Conservation (phyloP, 1,140 invertebrate species). For the Bicyclus anynana region DNA sequence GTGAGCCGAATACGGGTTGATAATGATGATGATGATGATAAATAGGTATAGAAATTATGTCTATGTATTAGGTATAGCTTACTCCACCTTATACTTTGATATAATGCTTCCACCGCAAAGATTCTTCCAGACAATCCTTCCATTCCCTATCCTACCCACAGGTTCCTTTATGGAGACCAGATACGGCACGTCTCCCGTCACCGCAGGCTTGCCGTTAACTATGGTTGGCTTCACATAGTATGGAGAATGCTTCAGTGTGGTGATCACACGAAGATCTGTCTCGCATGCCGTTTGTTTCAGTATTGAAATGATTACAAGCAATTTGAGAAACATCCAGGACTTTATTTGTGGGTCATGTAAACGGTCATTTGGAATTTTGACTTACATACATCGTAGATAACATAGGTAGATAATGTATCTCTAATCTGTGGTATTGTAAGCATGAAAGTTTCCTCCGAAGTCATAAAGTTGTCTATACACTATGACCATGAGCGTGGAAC, state of each 20-base stretch:
- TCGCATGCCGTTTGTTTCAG: conserved; percentile 22
- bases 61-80: no score
- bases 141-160: conserved; percentile 8
- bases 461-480: no score
- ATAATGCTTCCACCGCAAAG: conserved; percentile 57
- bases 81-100: conserved; percentile 21
- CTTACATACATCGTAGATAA: not conserved
- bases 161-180: conserved; percentile 47
- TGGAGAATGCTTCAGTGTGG: conserved; percentile 46
- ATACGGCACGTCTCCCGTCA: conserved; percentile 35
- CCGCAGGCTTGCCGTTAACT: conserved; percentile 34
- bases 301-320: conserved; percentile 17
- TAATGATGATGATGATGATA: no score
- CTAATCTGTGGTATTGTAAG: no score
- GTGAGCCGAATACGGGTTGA: no score
- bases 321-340: conserved; percentile 29
- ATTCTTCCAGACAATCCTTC: conserved; percentile 37
- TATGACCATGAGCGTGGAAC: no score
- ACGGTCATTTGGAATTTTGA: not conserved
- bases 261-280: conserved; percentile 37
- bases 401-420: no score
- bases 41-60: no score
- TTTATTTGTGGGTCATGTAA: not conserved
- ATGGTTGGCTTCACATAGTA: conserved; percentile 33
- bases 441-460: no score